Conservation (phyloP, 2,113 vertebrate species). For the Oophaga pumilio region DNA sequence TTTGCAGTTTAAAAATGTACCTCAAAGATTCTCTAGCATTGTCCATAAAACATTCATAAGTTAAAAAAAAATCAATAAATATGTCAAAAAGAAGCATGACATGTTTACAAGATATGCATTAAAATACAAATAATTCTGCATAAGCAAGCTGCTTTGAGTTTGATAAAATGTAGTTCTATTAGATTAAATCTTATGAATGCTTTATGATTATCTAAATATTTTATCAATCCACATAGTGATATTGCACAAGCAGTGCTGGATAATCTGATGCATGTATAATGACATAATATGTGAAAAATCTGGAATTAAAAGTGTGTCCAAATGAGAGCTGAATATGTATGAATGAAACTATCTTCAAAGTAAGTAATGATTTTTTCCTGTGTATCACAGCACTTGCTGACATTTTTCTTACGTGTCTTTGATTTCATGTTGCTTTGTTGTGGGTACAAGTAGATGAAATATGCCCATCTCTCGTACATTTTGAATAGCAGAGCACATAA, state of each 20-base stretch:
- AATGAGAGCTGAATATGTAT: slow-evolving; percentile 1
- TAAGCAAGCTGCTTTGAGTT: slow-evolving; percentile 37
- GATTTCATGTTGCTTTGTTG: not conserved
- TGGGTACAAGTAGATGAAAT: not conserved
- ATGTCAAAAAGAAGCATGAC: slow-evolving; percentile 42
- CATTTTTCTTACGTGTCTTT: not conserved
- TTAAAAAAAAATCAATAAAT: slow-evolving; percentile 34
- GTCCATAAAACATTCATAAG: not conserved
- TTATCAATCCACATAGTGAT: not conserved
- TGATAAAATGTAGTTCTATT: slow-evolving; percentile 47
- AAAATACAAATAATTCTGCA: slow-evolving; percentile 41
- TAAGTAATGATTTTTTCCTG: not conserved
- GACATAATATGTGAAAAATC: not conserved
- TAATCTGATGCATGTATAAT: not conserved
- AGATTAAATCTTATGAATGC: slow-evolving; percentile 50
- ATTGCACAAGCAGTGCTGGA: not conserved
- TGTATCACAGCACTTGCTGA: not conserved
- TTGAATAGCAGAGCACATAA: not conserved
- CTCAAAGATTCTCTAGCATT: not conserved
- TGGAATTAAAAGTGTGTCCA: not conserved
- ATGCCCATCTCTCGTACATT: not conserved
- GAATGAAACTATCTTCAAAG: not conserved
- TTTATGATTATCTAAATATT: slow-evolving; percentile 42
- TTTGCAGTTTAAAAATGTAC: not conserved
- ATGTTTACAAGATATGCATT: slow-evolving; percentile 38